Evolutionary conservation across 2,797 vertebrate species (phyloP).

Genomic region (Rhynchonycteris naso): DNA sequence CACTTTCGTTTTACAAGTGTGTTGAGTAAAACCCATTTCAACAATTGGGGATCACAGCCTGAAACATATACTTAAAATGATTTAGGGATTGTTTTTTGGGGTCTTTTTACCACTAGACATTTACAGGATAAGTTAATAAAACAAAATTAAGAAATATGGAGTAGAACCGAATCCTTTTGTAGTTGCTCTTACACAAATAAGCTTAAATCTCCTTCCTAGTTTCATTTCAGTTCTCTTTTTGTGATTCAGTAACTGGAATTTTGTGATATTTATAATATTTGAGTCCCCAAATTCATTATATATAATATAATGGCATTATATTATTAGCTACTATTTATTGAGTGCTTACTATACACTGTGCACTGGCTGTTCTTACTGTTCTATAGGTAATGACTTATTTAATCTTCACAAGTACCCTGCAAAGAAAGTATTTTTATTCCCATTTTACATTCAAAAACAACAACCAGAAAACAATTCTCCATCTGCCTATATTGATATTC

Average conservation of each 20-base stretch:
- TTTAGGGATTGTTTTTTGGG: too few relatives aligned
- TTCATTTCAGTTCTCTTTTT: background rate
- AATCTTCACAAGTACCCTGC: background rate
- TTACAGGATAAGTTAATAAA: background rate
- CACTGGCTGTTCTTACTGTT: background rate
- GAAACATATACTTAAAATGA: slow-evolving; percentile 28
- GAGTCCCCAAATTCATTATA: background rate
- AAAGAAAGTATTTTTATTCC: background rate
- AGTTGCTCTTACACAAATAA: background rate
- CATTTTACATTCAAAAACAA: background rate
- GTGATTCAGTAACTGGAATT: background rate
- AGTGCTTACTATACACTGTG: background rate
- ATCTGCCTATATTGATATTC: background rate
- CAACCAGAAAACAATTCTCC: background rate
- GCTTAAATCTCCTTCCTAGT: background rate
- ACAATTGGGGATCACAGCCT: slow-evolving; percentile 25
- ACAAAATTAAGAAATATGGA: background rate
- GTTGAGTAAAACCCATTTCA: slow-evolving; percentile 39
- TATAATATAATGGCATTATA: background rate
- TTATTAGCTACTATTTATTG: background rate
- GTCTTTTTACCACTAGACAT: background rate
- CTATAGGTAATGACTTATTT: background rate
- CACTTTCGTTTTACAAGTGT: slow-evolving; percentile 61
- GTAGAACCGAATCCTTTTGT: background rate
- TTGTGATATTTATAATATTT: background rate